Evolutionary conservation across 2,797 vertebrate species (phyloP), one percentile per base, ranked within the genome.

Genomic region (Myotis myotis): DNA sequence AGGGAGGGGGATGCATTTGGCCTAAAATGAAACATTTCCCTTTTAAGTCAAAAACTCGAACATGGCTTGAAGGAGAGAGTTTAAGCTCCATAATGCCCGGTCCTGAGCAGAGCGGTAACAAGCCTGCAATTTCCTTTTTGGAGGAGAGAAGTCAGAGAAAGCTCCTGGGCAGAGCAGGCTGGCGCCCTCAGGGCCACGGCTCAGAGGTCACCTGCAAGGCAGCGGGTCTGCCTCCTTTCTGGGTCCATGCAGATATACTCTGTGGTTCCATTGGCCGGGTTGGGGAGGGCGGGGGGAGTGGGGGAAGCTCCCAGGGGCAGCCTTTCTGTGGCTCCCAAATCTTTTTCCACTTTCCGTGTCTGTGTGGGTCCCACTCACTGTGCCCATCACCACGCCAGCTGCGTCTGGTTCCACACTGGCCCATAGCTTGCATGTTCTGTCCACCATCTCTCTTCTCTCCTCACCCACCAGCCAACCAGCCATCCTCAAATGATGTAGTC

Each of bases 21-120:
- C 98, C 98, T 97, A 98, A 98, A 98, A 98, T 98, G 98, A 98
- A 98, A 98, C 97, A 97, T 98, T 98, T 98, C 98, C 97, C 97
- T 98, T 98, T 98, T 97, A 98, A 98, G 98, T 98, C 96, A 97
- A 98, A 97, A 98, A 97, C 97, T 98, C 98, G 98, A 98, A 98
- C 98, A 97, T 97, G 97, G 98, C 98, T 98, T 96, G 97, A 97
- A 98, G 98, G 98, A 98, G 97, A 97, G 97, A 97, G 96, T 97
- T 97, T 98, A 98, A 98, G 95, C 97, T 96, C 96, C 97, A 94
- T 98, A 98, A 98, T 98, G 97, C 97, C 96, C 62, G 53, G 97
- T 97, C 98, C 95, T 95, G 96, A 98, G 97, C 97, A 97, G 64
- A 95, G 80, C 94, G 88, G 53, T 33, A 94, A 97, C 97, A 97